A percentile compares a stretch with the other conserved stretches of the same genome.
These are phyloP conservation scores for Cryptoblepharus egeriae DNA, from an alignment of 2,797 vertebrate species.

Conservation along the genomic window DNA sequence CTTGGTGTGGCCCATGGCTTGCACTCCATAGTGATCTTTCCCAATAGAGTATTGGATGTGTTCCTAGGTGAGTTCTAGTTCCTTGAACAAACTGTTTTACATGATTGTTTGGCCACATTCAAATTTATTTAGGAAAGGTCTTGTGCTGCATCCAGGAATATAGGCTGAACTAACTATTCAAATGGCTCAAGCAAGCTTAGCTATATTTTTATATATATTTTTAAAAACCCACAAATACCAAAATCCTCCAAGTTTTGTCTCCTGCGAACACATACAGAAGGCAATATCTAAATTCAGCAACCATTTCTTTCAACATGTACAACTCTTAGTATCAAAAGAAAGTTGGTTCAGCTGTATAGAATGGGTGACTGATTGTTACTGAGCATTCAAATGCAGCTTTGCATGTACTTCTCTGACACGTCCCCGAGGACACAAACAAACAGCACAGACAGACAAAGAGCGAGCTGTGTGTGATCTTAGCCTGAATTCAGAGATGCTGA, in stretches of 20 bases:
- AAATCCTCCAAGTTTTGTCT: background rate
- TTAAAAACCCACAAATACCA: background rate
- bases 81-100: background rate
- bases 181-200: background rate
- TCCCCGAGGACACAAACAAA: slow-evolving; percentile 8
- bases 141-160: background rate
- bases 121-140: background rate
- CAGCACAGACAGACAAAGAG: background rate
- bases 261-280: background rate
- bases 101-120: background rate
- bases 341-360: background rate
- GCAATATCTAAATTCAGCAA: slow-evolving; percentile 1
- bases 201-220: background rate
- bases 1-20: too few relatives aligned
- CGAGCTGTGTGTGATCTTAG: slow-evolving; percentile 11
- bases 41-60: too few relatives aligned
- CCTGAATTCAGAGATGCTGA: slow-evolving; percentile 38
- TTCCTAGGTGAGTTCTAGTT: too few relatives aligned
- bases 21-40: too few relatives aligned
- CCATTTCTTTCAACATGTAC: background rate
- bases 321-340: slow-evolving; percentile 2
- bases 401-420: background rate
- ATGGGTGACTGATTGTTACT: background rate
- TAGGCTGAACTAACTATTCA: background rate
- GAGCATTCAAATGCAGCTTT: slow-evolving; percentile 16